Evolutionary conservation across 2,888 invertebrate genomes (phyloP), one percentile per base, ranked within the genome.

Genomic region (Eutolmus rufibarbis): DNA sequence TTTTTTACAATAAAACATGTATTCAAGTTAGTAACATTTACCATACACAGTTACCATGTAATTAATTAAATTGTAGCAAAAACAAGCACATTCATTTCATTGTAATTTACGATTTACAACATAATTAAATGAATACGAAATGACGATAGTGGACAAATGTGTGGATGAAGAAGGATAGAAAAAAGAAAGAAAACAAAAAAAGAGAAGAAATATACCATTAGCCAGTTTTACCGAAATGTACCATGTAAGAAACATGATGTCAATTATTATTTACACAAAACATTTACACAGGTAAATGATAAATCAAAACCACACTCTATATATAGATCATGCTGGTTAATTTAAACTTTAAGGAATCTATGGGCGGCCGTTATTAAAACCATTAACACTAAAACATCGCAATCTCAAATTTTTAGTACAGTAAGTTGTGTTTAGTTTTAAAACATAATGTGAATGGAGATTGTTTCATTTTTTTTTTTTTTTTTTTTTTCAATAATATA

Each of bases 351-450:
- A 16, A 56, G 23, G 28, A 23, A 23, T 85, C 28, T 85, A 66
- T 37, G 37, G 57, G 66, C 74, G 57, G 66, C 74, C 43, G 57
- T 86, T 77, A 31, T 16, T 37, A 46, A 86, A 77, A 46, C 56
- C 86, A 86, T 87, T 88, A 88, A 77, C 87, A 88, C 81, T 74
- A 82, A 87, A 87, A 88, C 88, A 88, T 88, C 88, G 86, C 88
- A 88, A 88, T 88, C 88, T 88, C 88, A 88, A 88, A 87, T 88
- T 77, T 88, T 82, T 85, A 88, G 56, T 79, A 74, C 14, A 37
- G 40, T 84, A 57, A 66, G 34, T 51, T 66, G 51, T 51, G 40
- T 81, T 23, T 19, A 66, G 19, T 84, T 31, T 46, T 37, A 66
- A 84, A 84, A 31, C 34, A 34, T 66, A n/a, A 84, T 14, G 37